Base-by-base conservation (phyloP, 2,797 vertebrate species). In the Argya squamiceps region DNA sequence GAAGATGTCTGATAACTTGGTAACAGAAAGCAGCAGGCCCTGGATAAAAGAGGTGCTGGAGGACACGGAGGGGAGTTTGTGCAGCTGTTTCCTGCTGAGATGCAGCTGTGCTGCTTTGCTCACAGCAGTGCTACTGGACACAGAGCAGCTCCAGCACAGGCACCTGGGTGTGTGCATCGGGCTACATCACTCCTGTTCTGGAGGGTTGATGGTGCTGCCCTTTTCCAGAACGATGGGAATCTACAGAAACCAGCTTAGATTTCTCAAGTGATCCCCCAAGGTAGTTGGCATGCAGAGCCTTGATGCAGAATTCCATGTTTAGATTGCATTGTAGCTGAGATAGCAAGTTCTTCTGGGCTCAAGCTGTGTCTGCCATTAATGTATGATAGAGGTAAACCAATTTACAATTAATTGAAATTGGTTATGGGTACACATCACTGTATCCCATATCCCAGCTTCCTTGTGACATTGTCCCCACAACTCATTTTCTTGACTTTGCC, bases 361-460 rank as follows among this genome's bases (percentile, higher is more conserved):
- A 76, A 62, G 63, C 65, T 90, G 29, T 90, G 62, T 36, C 55
- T 88, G 58, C 68, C 91, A 44, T 95, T 94, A 89, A 86, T 91
- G 79, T 93, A 1, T 71, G n/a, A 65, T 10, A 71, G 64, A 90
- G 15, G 29, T 52, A 88, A 95, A 88, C 29, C 50, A 65, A 78
- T 78, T 88, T 85, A 44, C 43, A 69, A 30, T 41, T 58, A 76
- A 71, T 39, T 6, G 3, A 30, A 32, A 36, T 24, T 68, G 53
- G 76, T 88, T 86, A 27, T 69, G 52, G 50, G n/a, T 60, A 29
- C 30, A 26, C 22, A 56, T 67, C 65, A 36, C 1, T 30, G 30
- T 78, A 46, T 77, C 58, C 55, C 20, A 6, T 70, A 37, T 47
- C 12, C 46, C 73, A 75, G 10, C 55, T 71, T 88, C 46, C 23